Conservation (phyloP, 2,797 vertebrate species). For the Cacajao melanocephalus region DNA sequence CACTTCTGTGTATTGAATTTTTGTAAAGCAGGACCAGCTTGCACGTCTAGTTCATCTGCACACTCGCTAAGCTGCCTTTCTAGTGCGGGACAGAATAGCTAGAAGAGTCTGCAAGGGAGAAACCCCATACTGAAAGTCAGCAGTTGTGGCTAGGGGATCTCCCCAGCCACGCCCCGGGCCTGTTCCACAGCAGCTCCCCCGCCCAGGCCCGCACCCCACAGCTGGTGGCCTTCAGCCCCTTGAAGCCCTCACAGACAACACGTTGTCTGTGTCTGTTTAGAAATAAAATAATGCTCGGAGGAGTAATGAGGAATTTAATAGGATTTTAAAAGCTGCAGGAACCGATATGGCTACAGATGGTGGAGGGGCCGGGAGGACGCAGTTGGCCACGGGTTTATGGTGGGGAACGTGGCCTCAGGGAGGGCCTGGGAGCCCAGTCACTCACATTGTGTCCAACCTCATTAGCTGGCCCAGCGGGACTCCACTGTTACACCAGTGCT, state of each 20-base stretch:
- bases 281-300: conserved; percentile 86
- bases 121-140: neutral
- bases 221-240: neutral
- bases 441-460: conserved; percentile 85
- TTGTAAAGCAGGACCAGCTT: neutral
- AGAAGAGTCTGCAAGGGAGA: neutral
- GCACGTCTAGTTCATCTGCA: neutral
- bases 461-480: conserved; percentile 85
- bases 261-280: conserved; percentile 83
- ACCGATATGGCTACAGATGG: conserved; percentile 87
- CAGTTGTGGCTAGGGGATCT: neutral
- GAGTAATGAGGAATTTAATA: conserved; percentile 87
- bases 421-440: conserved; percentile 82
- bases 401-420: conserved; percentile 83
- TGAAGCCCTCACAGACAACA: conserved; percentile 58
- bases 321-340: conserved; percentile 87
- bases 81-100: neutral
- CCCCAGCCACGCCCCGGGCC: neutral
- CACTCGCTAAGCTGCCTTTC: neutral
- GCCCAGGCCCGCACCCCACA: neutral
- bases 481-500: conserved; percentile 68
- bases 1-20: neutral
- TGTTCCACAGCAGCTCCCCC: neutral
- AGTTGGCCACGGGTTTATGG: conserved; percentile 84
- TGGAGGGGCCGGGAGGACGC: conserved; percentile 81